Evolutionary conservation across 2,113 vertebrate species (phyloP).

Genomic region (Collichthys lucidus): DNA sequence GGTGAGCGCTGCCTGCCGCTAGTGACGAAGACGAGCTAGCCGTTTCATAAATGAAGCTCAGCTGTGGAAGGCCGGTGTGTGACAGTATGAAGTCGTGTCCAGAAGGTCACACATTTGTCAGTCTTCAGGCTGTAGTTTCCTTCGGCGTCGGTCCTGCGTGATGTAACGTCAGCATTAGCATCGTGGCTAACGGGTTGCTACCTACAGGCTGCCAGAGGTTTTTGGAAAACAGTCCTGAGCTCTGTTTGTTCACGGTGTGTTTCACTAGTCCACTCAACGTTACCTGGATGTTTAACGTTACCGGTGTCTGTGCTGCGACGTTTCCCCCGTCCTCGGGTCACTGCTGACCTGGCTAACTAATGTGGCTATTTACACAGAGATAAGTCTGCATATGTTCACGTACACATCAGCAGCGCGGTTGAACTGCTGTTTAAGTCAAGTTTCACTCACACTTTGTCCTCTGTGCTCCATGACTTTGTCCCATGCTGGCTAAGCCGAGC

Average conservation of each 20-base stretch:
- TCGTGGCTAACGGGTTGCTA: constrained; percentile 51
- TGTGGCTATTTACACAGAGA: too few species aligned
- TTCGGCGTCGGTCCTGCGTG: constrained; percentile 40
- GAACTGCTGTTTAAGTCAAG: not conserved
- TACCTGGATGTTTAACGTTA: not conserved
- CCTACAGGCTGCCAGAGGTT: not conserved
- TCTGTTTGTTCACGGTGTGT: too few species aligned
- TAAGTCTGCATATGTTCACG: too few species aligned
- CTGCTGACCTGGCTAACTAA: not conserved
- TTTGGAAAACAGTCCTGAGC: not conserved
- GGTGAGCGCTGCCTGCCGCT: not conserved
- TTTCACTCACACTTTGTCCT: not conserved
- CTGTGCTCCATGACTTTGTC: not conserved
- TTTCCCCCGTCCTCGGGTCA: not conserved
- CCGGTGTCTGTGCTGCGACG: too few species aligned
- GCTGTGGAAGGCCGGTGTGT: not conserved
- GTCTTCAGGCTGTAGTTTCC: not conserved
- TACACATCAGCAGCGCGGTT: not conserved
- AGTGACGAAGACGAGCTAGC: fast-evolving
- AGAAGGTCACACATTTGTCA: fast-evolving
- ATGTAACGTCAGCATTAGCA: constrained; percentile 75
- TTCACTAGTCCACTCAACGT: not conserved
- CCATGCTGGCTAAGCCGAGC: too few species aligned
- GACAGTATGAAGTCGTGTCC: fast-evolving
- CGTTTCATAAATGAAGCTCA: not conserved